Conservation (phyloP, 2,797 vertebrate species). For the Acanthiza pusilla region DNA sequence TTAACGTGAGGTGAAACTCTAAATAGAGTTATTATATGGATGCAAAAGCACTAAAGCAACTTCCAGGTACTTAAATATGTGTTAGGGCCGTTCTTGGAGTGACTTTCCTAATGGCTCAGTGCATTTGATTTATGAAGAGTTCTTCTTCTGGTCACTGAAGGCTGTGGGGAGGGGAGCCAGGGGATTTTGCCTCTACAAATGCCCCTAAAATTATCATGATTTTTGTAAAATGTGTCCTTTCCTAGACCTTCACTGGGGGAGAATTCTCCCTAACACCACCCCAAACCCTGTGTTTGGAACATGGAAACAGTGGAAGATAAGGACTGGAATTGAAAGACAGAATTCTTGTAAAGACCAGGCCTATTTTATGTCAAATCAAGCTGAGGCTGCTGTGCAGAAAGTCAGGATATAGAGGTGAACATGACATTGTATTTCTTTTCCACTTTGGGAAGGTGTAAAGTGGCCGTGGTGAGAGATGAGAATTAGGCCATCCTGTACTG, state of each 20-base stretch:
- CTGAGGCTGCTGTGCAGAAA: not conserved
- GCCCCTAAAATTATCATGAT: not conserved
- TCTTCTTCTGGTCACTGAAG: slow-evolving; percentile 15
- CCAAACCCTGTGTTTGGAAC: not conserved
- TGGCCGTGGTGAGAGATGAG: not conserved
- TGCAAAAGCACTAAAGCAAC: not conserved
- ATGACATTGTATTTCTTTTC: not conserved
- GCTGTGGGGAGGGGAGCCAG: not conserved
- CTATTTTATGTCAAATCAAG: fast-evolving
- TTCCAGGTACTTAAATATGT: not conserved
- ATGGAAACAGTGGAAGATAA: not conserved
- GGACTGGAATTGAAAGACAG: fast-evolving
- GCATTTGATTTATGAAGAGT: not conserved
- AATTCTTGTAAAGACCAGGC: not conserved
- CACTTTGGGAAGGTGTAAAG: not conserved
- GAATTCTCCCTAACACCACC: fast-evolving
- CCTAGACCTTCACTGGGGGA: not conserved
- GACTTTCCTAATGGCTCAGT: not conserved
- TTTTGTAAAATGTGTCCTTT: not conserved
- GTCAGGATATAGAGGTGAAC: not conserved
- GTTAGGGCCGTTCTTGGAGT: not conserved
- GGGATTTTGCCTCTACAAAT: not conserved
- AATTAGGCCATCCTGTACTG: not conserved
- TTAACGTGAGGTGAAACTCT: not conserved
- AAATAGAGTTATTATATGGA: not conserved